Evolutionary conservation across 2,113 vertebrate genomes (phyloP), one percentile per base, ranked within the genome.

Genomic region (Brachyistius frenatus): DNA sequence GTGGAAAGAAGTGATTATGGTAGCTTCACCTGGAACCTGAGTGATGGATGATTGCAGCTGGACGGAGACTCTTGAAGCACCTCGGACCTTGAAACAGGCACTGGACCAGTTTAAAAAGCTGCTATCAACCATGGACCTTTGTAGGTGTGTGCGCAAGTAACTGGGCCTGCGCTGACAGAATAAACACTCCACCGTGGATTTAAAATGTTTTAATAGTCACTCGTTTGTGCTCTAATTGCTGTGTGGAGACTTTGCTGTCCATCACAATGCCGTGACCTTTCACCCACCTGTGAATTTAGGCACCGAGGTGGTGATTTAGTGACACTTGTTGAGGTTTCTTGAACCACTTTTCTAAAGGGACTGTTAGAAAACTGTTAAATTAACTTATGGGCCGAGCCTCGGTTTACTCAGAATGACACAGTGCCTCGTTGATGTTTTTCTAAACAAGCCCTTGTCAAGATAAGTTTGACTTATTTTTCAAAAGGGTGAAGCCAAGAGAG

Each of bases 381-480:
- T 68, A 76, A 66, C 10, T 65, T 60, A 13, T 57, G 33, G 30
- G 57, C 54, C 46, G 33, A 37, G 36, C 57, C 54, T 54, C 14
- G 0, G 49, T 50, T 83, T 36, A n/a, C 57, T 61, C 31, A 68
- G 52, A 78, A 30, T 70, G 37, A 78, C 86, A 78, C 16, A 11
- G 72, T 83, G 83, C 82, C 77, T 85, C 11, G 61, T 46, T 68
- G 46, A 66, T 44, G 61, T 66, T 78, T 80, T 85, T 85, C 50
- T 79, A 58, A 86, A 73, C 74, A 85, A 73, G 49, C 50, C 7
- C 75, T 65, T 84, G 58, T 86, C 66, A 76, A 85, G 69, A 86
- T 72, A 79, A 73, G 47, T 66, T 66, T 78, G 80, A 80, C 33
- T 72, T 88, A 78, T 86, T 89, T 89, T 89, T 70, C 55, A 66